Evolutionary conservation across 2,113 vertebrate species (phyloP), one percentile per base, ranked within the genome.

Genomic region (Mohoua ochrocephala): DNA sequence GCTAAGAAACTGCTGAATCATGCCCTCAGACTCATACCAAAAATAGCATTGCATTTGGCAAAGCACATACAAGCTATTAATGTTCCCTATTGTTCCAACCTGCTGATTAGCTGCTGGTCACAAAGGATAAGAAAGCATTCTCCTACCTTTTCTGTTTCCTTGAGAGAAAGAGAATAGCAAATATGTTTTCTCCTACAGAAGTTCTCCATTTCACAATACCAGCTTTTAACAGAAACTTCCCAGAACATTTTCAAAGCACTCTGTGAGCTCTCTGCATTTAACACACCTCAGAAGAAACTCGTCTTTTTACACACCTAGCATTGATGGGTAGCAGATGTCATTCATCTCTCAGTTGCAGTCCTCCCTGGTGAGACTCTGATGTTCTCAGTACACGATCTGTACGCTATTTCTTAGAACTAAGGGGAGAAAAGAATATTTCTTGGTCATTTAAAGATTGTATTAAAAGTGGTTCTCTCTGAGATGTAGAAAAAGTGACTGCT

Each of bases 1-100:
- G 56, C 57, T 73, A 39, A 24, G 64, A 91, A 96, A 84, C 42
- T 88, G 95, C 88, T 80, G 70, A 71, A 33, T 98, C 95, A 97
- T 59, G 50, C n/a, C 30, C 57, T 53, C 19, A 60, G 23, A 60
- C 57, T 91, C 81, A 80, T 35, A 86, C 76, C 9, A 60, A 86
- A 82, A 89, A 64, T 78, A 85, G 57, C 13, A 2, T 57, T 93
- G 69, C 42, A n/a, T 60, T 53, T 89, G 41, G 71, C 91, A 87
- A 88, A 69, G 41, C 75, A 59, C 30, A 64, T 52, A 84, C 63
- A 53, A 63, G 50, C 65, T 86, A 53, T 84, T 64, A 54, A 70
- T 31, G 60, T 17, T 96, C 87, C 76, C 68, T 81, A 53, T 71
- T 95, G 90, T 88, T 87, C 79, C 79, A 64, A 44, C 14, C 61